Evolutionary conservation across 2,797 vertebrate genomes (phyloP).

Genomic region (Poeciliopsis presidionis): DNA sequence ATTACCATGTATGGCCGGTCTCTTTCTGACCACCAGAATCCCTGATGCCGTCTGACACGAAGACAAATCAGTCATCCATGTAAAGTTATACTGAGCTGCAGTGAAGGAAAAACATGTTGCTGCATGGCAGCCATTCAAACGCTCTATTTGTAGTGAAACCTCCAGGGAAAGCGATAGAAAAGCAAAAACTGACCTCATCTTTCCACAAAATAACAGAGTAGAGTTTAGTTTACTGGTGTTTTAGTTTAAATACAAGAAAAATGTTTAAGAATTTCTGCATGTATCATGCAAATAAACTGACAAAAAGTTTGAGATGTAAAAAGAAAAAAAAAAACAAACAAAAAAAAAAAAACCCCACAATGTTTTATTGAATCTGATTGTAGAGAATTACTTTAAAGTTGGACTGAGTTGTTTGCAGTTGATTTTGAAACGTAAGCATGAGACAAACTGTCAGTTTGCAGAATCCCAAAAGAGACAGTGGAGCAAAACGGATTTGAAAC

Average conservation of each 20-base stretch:
- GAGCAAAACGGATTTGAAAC: too few relatives aligned
- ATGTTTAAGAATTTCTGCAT: not conserved
- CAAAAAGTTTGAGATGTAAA: not conserved
- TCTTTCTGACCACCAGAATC: slow-evolving; percentile 46
- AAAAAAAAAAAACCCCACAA: not conserved
- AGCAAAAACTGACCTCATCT: not conserved
- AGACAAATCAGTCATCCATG: slow-evolving; percentile 50
- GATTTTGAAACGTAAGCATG: not conserved
- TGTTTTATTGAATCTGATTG: not conserved
- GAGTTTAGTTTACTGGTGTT: not conserved
- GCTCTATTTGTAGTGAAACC: slow-evolving; percentile 29
- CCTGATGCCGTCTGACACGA: slow-evolving; percentile 46
- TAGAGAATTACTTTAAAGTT: not conserved
- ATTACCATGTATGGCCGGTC: slow-evolving; percentile 52
- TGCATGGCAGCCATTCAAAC: slow-evolving; percentile 35
- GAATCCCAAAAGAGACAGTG: too few relatives aligned
- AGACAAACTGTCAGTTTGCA: too few relatives aligned
- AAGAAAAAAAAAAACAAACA: not conserved
- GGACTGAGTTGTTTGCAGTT: not conserved
- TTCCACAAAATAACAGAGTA: not conserved
- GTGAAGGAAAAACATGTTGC: slow-evolving; percentile 29
- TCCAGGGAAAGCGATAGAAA: not conserved
- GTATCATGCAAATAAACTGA: not conserved
- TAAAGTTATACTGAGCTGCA: slow-evolving; percentile 31
- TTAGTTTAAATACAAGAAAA: not conserved